Base-by-base conservation (phyloP, 2,888 invertebrate species). In the Suillia variegata region DNA sequence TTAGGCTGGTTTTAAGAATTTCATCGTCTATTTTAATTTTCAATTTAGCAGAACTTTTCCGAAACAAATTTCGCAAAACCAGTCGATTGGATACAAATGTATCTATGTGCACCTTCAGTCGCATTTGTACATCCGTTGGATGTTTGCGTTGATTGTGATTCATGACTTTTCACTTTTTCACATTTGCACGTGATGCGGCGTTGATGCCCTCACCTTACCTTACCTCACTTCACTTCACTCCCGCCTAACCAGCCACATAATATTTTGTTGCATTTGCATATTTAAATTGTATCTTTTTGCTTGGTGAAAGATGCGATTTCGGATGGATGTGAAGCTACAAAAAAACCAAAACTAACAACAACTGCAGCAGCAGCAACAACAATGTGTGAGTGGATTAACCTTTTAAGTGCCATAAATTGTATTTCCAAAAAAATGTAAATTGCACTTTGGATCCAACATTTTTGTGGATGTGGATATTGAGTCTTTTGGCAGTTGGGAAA, bases 101-200 rank as follows among this genome's bases (percentile, higher is more conserved):
- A n/a, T n/a, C n/a, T n/a, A n/a, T n/a, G n/a, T 38, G 38, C 38
- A 38, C 15, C 38, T 10, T 38, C 38, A n/a, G 6, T n/a, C 4
- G 6, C 38, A 38, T 10, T n/a, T n/a, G n/a, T 38, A n/a, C 38
- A 38, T 38, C 38, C 15, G 4, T 38, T 38, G 26, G 61, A 22
- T 67, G 69, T 64, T 65, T 68, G 67, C 71, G 63, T 66, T 71
- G 73, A 63, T 68, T 70, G 67, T 70, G 70, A 74, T 73, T 73
- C 70, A 74, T 75, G 75, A 70, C 72, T 73, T 75, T 73, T 73
- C 74, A 70, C 70, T 70, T 73, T 71, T 67, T 61, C 65, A 53
- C 65, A 64, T 59, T 58, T 54, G 61, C 51, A 66, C 63, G 67
- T 61, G 59, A 52, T 63, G 60, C 52, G 34, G 60, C n/a, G n/a